Evolutionary conservation across 2,888 invertebrate species (phyloP).

Genomic region (Galeopsomyia nigrocyanea): DNA sequence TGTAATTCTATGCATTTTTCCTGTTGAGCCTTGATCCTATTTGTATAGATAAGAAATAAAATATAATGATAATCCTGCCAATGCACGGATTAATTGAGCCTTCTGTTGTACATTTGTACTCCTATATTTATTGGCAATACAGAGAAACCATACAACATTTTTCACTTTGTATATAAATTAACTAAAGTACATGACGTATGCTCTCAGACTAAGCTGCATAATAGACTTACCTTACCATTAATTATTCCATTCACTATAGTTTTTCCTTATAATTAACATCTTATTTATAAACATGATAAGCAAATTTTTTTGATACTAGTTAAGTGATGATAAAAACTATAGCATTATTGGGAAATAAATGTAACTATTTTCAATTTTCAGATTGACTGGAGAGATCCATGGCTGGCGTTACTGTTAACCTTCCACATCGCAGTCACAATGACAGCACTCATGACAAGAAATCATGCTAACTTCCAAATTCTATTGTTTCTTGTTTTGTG

Average conservation of each 20-base stretch:
- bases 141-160: conserved; percentile 13
- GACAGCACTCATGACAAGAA: conserved; percentile 84
- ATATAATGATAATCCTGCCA: too few relatives aligned
- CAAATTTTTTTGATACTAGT: not conserved
- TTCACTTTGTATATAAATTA: conserved; percentile 13
- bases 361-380: conserved; percentile 61
- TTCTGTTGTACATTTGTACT: too few relatives aligned
- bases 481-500: conserved; percentile 83
- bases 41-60: too few relatives aligned
- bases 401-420: conserved; percentile 82
- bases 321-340: not conserved
- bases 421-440: conserved; percentile 85
- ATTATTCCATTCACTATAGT: not conserved
- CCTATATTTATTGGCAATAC: too few relatives aligned
- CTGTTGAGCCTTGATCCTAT: too few relatives aligned
- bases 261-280: not conserved
- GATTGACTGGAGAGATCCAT: conserved; percentile 93
- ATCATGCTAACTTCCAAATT: conserved; percentile 89
- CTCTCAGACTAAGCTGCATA: not conserved
- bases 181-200: not conserved
- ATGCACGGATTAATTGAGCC: too few relatives aligned
- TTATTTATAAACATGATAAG: not conserved
- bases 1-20: too few relatives aligned
- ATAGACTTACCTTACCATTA: not conserved
- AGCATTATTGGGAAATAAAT: too few relatives aligned